Percentiles rank a stretch among this genome's conserved stretches.
Conservation (phyloP, 2,888 invertebrate genomes). For the Crossocerus cetratus region DNA sequence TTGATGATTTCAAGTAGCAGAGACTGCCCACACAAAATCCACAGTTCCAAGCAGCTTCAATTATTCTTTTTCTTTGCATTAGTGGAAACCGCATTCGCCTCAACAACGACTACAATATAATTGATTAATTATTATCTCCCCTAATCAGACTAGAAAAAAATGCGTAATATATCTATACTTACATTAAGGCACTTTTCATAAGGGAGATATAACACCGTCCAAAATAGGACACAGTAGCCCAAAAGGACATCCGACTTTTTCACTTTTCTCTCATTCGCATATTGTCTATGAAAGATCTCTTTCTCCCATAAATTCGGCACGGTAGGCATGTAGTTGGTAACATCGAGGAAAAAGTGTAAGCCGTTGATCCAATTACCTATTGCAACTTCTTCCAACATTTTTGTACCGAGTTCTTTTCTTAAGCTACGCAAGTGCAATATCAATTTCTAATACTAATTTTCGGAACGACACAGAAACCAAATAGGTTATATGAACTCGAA, state of each 20-base stretch:
- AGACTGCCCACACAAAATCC: slow-evolving; percentile 63
- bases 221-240: slow-evolving; percentile 53
- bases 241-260: slow-evolving; percentile 44
- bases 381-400: slow-evolving; percentile 49
- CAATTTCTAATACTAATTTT: too few relatives aligned
- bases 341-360: slow-evolving; percentile 50
- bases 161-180: slow-evolving; percentile 34
- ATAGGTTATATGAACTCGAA: too few relatives aligned
- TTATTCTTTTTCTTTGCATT: slow-evolving; percentile 57
- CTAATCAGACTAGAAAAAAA: slow-evolving; percentile 8
- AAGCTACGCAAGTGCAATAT: too few relatives aligned
- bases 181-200: slow-evolving; percentile 64
- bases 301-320: slow-evolving; percentile 47
- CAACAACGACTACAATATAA: slow-evolving; percentile 55
- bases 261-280: slow-evolving; percentile 26
- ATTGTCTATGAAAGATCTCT: slow-evolving; percentile 20
- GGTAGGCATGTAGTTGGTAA: slow-evolving; percentile 42
- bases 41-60: slow-evolving; percentile 61
- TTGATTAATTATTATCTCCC: too few relatives aligned
- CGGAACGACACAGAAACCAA: too few relatives aligned
- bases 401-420: not conserved
- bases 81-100: slow-evolving; percentile 61
- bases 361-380: slow-evolving; percentile 42
- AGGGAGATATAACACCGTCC: slow-evolving; percentile 53
- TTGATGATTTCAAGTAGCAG: slow-evolving; percentile 52